Evolutionary conservation across 2,888 invertebrate genomes (phyloP).

Genomic region (Nephrotoma guestfalica): DNA sequence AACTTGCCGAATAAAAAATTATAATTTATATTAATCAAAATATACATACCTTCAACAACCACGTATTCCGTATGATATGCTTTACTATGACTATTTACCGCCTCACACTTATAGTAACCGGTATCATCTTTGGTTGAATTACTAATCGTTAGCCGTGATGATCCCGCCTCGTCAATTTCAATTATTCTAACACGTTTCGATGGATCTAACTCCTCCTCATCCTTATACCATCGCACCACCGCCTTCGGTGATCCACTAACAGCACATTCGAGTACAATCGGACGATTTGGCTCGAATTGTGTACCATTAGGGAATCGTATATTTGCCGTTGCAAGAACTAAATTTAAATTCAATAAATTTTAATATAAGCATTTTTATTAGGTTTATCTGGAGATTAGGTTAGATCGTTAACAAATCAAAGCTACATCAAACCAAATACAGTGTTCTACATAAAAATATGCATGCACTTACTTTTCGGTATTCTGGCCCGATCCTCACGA

Average conservation of each 20-base stretch:
- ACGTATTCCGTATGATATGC: slow-evolving; percentile 50
- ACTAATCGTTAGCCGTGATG: slow-evolving; percentile 53
- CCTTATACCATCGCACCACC: slow-evolving; percentile 67
- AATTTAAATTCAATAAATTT: not conserved
- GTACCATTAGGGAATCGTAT: not conserved
- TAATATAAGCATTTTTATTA: not conserved
- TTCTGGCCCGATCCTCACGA: slow-evolving; percentile 13
- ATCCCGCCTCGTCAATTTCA: slow-evolving; percentile 34
- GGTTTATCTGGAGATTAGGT: not conserved
- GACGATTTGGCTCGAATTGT: not conserved
- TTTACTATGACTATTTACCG: slow-evolving; percentile 55
- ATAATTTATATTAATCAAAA: not conserved
- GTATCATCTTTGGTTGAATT: slow-evolving; percentile 51
- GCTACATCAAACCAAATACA: slow-evolving; percentile 4
- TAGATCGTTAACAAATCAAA: not conserved
- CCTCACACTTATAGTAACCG: slow-evolving; percentile 73
- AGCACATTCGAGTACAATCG: slow-evolving; percentile 45
- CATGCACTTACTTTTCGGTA: slow-evolving; percentile 14
- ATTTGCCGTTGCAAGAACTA: not conserved
- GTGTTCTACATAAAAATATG: not conserved
- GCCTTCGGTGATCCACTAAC: slow-evolving; percentile 67
- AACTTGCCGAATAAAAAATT: too few species aligned
- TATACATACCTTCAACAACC: slow-evolving; percentile 54
- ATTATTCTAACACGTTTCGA: slow-evolving; percentile 43
- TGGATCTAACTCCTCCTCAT: slow-evolving; percentile 41